Evolutionary conservation across 2,113 vertebrate genomes (phyloP).

Genomic region (Syrrhaptes paradoxus): DNA sequence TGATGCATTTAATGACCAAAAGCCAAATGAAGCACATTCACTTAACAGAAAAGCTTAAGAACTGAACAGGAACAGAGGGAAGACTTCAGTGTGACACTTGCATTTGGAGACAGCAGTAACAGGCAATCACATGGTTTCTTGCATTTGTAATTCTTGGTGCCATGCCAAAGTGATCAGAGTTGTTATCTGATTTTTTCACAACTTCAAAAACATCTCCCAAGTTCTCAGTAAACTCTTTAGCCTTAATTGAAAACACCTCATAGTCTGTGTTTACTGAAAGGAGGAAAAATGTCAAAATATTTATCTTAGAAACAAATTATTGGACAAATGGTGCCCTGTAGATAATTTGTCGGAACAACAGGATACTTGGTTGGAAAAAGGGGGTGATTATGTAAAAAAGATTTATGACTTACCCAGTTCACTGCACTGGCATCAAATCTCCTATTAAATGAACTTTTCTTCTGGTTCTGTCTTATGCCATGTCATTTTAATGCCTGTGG

Average conservation of each 20-base stretch:
- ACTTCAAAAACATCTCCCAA: constrained; percentile 2
- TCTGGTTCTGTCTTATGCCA: background rate
- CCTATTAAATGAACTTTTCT: background rate
- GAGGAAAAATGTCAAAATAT: constrained; percentile 34
- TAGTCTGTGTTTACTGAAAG: background rate
- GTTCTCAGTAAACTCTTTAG: background rate
- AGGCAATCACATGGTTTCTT: background rate
- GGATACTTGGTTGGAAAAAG: background rate
- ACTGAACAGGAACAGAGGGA: background rate
- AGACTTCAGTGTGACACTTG: background rate
- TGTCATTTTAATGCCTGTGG: background rate
- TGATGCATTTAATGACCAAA: background rate
- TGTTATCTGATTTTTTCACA: background rate
- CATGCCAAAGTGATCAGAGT: background rate
- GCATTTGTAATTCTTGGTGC: background rate
- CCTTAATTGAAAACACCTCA: background rate
- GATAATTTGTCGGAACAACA: background rate
- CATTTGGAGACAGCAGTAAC: background rate
- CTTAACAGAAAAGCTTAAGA: background rate
- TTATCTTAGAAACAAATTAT: constrained; percentile 28
- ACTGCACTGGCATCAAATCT: background rate
- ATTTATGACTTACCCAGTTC: background rate
- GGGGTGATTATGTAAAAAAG: background rate
- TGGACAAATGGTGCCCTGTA: background rate
- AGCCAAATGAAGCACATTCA: background rate